phyloP scores from a whole-genome alignment of 2,797 vertebrate species.

The Psittacula echo region DNA sequence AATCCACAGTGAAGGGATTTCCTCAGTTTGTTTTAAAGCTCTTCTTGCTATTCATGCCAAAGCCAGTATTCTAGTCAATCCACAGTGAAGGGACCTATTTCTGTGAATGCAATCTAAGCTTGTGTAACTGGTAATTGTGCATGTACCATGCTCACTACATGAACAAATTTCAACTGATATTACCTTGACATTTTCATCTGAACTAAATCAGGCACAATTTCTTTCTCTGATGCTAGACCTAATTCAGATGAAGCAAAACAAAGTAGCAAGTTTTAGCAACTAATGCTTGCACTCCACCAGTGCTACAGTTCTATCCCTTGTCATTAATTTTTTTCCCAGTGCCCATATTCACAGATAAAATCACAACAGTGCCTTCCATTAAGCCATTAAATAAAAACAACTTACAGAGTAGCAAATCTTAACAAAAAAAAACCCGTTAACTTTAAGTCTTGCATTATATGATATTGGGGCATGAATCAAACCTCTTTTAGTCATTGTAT shows the following conservation, averaged over 20 bases:
- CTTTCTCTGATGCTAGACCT: neutral
- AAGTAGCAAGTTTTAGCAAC: neutral
- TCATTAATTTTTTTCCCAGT: neutral
- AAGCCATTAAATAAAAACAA: neutral
- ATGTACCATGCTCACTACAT: neutral
- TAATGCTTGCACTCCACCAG: accelerated
- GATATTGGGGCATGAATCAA: neutral
- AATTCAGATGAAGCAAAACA: neutral
- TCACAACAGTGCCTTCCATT: neutral
- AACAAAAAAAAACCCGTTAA: neutral
- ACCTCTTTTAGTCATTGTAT: neutral
- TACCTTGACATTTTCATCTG: neutral
- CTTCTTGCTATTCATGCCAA: neutral
- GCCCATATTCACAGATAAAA: neutral
- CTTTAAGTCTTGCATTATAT: neutral
- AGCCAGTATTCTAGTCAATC: neutral
- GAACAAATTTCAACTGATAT: neutral
- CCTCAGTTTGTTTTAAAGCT: neutral
- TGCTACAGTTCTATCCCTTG: neutral
- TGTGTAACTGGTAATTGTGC: neutral
- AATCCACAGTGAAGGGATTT: neutral
- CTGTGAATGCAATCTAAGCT: neutral
- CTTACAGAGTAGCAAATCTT: neutral
- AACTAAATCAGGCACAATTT: neutral
- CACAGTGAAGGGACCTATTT: neutral